Evolutionary conservation across 1,140 invertebrate species (phyloP).

Genomic region (Antheraea mylitta): DNA sequence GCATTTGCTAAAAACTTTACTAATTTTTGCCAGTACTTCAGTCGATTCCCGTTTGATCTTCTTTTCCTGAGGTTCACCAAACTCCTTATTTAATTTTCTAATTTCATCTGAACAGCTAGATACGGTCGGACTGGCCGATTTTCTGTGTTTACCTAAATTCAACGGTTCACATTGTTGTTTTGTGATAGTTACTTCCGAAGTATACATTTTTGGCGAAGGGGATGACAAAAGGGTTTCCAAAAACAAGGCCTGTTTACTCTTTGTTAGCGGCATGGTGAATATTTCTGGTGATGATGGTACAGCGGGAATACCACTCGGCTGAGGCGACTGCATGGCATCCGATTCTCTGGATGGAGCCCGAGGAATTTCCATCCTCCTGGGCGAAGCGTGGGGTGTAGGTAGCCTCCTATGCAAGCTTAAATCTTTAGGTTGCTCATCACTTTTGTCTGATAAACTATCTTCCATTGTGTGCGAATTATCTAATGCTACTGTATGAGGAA

Average conservation of each 20-base stretch:
- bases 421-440: conserved; percentile 80
- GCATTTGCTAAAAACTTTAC: conserved; percentile 65
- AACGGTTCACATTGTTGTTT: conserved; percentile 83
- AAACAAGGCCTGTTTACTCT: conserved; percentile 78
- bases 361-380: conserved; percentile 64
- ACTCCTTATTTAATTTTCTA: conserved; percentile 68
- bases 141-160: conserved; percentile 82
- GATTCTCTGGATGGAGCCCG: conserved; percentile 81
- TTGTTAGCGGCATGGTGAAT: conserved; percentile 71
- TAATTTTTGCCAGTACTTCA: conserved; percentile 63
- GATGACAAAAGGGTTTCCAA: conserved; percentile 79
- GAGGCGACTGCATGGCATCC: conserved; percentile 82
- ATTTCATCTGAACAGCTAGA: conserved; percentile 81
- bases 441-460: conserved; percentile 63
- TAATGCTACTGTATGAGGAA: conserved; percentile 33
- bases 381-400: conserved; percentile 69
- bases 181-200: conserved; percentile 78
- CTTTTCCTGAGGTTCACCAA: conserved; percentile 81
- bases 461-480: conserved; percentile 56
- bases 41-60: conserved; percentile 75
- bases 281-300: conserved; percentile 81
- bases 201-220: conserved; percentile 78
- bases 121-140: conserved; percentile 81
- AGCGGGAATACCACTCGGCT: conserved; percentile 83
- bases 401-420: conserved; percentile 77